Evolutionary conservation across 1,140 invertebrate genomes (phyloP), one percentile per base, ranked within the genome.

Genomic region (Drosophila rufa): DNA sequence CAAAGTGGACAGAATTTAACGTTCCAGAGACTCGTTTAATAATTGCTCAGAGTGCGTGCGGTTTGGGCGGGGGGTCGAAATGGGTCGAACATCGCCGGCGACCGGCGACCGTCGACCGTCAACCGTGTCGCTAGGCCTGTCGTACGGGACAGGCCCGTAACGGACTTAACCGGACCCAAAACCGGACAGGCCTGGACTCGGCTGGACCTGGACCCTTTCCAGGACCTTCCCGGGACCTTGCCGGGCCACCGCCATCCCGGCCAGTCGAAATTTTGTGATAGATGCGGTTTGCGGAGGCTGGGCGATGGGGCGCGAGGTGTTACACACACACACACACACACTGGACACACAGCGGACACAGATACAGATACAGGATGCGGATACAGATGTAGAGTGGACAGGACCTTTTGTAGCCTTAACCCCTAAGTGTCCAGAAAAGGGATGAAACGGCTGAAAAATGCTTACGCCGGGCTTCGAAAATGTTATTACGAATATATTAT

Each of bases 391-490:
- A 51, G 53, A 78, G 66, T 79, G 75, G 75, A 78, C 75, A 79
- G 45, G 45, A 62, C 62, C 76, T 66, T 74, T 82, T 59, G 69
- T 64, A 67, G 62, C 67, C 78, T 75, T 82, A 76, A 91, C 69
- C 75, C 80, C 66, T 91, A 86, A 91, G 87, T 89, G 89, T 89
- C 89, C 87, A 91, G 75, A 91, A 91, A 91, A 91, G 87, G 87
- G 87, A 91, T 91, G 87, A 91, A 91, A 91, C 70, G 85, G 66
- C 85, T 90, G 85, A 89, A 89, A 89, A 89, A 89, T 89, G 84
- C 84, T 85, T 89, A 85, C 84, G 85, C 84, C 80, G 81, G 81
- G 85, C 79, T 87, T 87, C 53, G 68, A 84, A 89, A 89, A 90
- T 89, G 85, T 89, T 84, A 84, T 84, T 81, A 87, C 85, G 77